Conservation (phyloP, 2,113 vertebrate species). For the Onychostoma macrolepis region DNA sequence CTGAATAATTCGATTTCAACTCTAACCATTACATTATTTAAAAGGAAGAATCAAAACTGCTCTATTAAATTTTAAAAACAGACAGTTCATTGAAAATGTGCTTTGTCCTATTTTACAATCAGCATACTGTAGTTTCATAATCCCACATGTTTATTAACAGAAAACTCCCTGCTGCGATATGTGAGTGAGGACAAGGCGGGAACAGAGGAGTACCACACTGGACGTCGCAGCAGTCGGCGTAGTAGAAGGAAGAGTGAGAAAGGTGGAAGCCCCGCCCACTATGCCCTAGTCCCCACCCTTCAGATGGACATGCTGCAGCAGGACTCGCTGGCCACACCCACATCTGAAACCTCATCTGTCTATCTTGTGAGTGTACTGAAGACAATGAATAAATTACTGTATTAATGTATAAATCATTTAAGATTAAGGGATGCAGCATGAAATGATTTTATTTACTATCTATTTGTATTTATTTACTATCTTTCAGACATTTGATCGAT, state of each 20-base stretch:
- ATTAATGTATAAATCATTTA: neutral
- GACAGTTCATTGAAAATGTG: neutral
- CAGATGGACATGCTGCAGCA: slow-evolving; percentile 93
- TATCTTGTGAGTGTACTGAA: slow-evolving; percentile 87
- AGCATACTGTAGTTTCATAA: neutral
- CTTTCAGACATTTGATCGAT: slow-evolving; percentile 92
- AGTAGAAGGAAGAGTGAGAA: slow-evolving; percentile 92
- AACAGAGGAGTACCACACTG: slow-evolving; percentile 88
- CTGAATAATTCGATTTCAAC: slow-evolving; percentile 15
- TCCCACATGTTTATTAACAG: slow-evolving; percentile 66
- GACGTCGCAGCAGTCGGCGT: slow-evolving; percentile 86
- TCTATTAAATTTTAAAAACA: neutral
- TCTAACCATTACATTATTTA: slow-evolving; percentile 10
- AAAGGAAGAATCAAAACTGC: neutral
- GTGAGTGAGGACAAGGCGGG: slow-evolving; percentile 92
- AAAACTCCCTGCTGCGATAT: slow-evolving; percentile 93
- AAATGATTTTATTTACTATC: neutral
- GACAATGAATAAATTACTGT: too few species aligned
- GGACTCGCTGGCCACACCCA: slow-evolving; percentile 89
- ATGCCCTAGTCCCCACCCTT: slow-evolving; percentile 87
- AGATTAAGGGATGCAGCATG: neutral
- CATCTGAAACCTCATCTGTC: slow-evolving; percentile 87
- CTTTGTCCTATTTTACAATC: neutral
- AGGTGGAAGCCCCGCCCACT: slow-evolving; percentile 90
- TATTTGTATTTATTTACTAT: slow-evolving; percentile 40